phyloP scores from a whole-genome alignment of 2,113 vertebrate genomes.

The Galemys pyrenaicus region DNA sequence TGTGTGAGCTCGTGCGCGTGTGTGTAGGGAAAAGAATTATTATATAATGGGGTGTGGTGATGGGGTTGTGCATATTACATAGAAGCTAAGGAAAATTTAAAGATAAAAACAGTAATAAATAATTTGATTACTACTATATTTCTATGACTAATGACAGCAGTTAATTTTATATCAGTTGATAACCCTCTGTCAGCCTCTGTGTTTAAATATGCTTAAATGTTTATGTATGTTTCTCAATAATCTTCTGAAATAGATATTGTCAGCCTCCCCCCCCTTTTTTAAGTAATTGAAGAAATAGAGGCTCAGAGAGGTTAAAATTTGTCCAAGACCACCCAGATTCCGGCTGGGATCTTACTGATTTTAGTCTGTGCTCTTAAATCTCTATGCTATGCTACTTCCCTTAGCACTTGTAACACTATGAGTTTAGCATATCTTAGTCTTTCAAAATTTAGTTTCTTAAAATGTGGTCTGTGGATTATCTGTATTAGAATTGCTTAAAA shows the following conservation, averaged over 20 bases:
- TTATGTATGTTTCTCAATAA: neutral
- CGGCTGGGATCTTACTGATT: conserved; percentile 17
- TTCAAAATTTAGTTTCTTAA: conserved; percentile 39
- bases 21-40: neutral
- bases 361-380: conserved; percentile 49
- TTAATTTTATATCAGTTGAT: neutral
- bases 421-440: conserved; percentile 31
- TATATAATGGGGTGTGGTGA: neutral
- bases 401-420: conserved; percentile 3
- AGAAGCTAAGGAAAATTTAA: neutral
- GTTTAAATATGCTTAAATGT: neutral
- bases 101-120: conserved; percentile 38
- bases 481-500: neutral
- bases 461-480: conserved; percentile 1
- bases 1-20: neutral
- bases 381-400: neutral
- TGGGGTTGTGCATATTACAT: neutral
- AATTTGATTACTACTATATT: neutral
- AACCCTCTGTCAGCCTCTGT: neutral
- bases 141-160: neutral
- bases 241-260: neutral
- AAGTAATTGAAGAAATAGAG: conserved; percentile 5
- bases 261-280: neutral
- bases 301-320: conserved; percentile 37
- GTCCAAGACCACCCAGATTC: conserved; percentile 27